Evolutionary conservation across 2,888 invertebrate species (phyloP), one percentile per base, ranked within the genome.

Genomic region (Heliconius aoede): DNA sequence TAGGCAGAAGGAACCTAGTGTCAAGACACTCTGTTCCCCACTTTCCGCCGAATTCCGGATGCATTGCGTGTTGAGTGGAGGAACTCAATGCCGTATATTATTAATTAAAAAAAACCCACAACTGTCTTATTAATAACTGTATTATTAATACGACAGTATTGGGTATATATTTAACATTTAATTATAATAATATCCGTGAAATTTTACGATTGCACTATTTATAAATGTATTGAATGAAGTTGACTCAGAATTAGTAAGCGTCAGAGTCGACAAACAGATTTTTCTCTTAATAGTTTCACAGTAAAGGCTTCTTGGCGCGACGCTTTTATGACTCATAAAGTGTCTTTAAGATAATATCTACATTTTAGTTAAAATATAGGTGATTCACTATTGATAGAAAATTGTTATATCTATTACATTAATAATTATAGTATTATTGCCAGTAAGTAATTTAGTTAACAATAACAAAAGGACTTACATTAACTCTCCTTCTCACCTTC

Each of bases 191-290:
- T 72, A 58, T 24, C 71, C 36, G 72, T 61, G 32, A 58, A 60
- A 60, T 40, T 72, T 24, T n/a, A 60, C 15, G 61, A 24, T 26
- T 7, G 11, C 3, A 60, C 26, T 72, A 58, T 72, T 72, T 72
- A 72, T 72, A 72, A 72, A 72, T 61, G 60, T 73, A 74, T 78
- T 79, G 77, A 77, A 79, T 78, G 76, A 78, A 78, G 76, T 72
- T 78, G 76, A 79, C 62, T 79, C 78, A 69, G 15, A 75, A 30
- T 61, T 77, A 46, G 77, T 77, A 73, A 77, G 74, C 74, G 77
- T 77, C 75, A 61, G 75, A 77, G 69, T 71, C 73, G 67, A 75
- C 46, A 55, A 71, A 75, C 46, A 76, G 36, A 73, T 55, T 72
- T 77, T 73, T 76, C 61, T 71, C 71, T 76, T 68, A 62, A 76